Evolutionary conservation across 2,888 invertebrate species (phyloP).

Genomic region (Pristionchus exspectatus): DNA sequence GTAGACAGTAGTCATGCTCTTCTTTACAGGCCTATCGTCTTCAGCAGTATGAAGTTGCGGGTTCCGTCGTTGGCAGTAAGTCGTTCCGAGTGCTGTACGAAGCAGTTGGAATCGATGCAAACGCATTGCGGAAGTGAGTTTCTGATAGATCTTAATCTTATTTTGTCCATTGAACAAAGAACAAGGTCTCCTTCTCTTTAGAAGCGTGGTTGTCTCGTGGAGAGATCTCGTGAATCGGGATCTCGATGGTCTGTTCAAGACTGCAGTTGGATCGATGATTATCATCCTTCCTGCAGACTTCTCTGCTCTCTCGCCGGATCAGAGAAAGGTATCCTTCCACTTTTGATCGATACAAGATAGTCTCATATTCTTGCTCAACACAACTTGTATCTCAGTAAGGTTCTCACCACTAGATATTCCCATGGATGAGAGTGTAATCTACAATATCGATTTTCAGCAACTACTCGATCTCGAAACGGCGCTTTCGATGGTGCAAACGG

Average conservation of each 20-base stretch:
- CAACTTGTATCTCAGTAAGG: background rate
- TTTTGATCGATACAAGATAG: background rate
- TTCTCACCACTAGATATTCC: background rate
- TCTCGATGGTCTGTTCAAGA: constrained; percentile 66
- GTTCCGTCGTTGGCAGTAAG: constrained; percentile 72
- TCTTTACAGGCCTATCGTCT: constrained; percentile 73
- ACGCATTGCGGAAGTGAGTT: constrained; percentile 66
- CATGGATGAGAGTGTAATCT: background rate
- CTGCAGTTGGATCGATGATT: constrained; percentile 73
- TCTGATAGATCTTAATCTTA: background rate
- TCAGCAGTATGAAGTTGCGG: constrained; percentile 75
- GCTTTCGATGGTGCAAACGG: constrained; percentile 65
- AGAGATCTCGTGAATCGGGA: constrained; percentile 69
- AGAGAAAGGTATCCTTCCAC: constrained; percentile 59
- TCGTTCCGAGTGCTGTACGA: constrained; percentile 72
- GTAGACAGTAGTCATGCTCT: too few species aligned
- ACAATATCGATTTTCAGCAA: constrained; percentile 58
- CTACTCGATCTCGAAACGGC: constrained; percentile 68
- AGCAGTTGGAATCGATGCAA: constrained; percentile 72
- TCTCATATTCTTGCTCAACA: background rate
- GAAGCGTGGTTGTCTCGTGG: constrained; percentile 75
- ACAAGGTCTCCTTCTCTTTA: background rate
- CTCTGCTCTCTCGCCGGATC: constrained; percentile 63
- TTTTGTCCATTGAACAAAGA: background rate
- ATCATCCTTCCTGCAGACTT: constrained; percentile 75